Conservation (phyloP, 2,797 vertebrate genomes). For the Paedocypris micromegethes region DNA sequence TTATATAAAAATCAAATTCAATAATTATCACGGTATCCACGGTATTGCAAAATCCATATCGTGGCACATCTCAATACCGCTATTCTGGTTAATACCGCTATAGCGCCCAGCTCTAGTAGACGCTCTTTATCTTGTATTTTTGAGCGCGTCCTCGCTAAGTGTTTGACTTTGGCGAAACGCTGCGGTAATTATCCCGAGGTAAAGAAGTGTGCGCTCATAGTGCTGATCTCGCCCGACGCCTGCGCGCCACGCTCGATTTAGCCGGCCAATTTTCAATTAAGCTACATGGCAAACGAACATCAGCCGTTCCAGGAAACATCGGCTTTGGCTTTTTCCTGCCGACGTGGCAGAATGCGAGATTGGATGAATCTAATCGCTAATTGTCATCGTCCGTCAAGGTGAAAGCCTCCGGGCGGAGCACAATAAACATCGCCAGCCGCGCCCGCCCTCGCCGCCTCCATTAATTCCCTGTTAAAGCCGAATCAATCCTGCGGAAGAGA, state of each 20-base stretch:
- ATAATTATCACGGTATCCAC: no score
- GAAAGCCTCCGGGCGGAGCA: constrained; percentile 20
- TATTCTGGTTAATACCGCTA: no score
- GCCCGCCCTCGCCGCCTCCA: neutral
- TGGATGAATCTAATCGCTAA: constrained; percentile 21
- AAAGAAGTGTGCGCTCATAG: constrained; percentile 20
- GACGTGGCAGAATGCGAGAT: constrained; percentile 20
- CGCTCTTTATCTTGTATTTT: no score
- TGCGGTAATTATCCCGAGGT: constrained; percentile 22
- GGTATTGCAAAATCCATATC: no score
- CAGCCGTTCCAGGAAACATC: constrained; percentile 26
- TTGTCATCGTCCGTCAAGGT: constrained; percentile 38
- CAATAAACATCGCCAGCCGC: constrained; percentile 9
- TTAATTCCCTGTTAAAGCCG: neutral
- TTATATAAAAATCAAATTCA: no score
- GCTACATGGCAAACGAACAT: constrained; percentile 27
- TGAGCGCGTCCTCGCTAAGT: no score
- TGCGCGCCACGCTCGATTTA: constrained; percentile 29
- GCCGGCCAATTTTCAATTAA: constrained; percentile 42
- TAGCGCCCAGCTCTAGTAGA: no score
- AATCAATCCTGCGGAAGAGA: neutral
- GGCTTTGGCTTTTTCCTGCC: constrained; percentile 19
- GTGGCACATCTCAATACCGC: no score
- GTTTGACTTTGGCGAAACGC: constrained; percentile 20
- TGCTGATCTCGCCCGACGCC: constrained; percentile 37